A percentile compares a stretch with the other conserved stretches of the same genome.
Conservation (phyloP, 2,888 invertebrate genomes). For the Calephelis perditalis region DNA sequence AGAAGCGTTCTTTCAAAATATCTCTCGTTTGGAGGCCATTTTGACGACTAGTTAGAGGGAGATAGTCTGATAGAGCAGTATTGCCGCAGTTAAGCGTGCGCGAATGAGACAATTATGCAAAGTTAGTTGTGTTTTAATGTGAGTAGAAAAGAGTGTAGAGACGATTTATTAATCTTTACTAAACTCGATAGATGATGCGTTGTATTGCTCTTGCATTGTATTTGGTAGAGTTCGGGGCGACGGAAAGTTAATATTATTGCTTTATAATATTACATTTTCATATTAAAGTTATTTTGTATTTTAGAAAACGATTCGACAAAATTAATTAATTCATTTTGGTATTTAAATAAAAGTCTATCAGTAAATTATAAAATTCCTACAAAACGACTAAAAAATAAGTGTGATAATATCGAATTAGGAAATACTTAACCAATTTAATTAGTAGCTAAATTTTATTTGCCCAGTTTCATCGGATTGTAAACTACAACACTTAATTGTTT, state of each 20-base stretch:
- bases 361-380: too few species aligned
- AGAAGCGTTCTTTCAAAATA: constrained; percentile 75
- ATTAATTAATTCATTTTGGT: too few species aligned
- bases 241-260: not conserved
- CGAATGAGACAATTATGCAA: constrained; percentile 76
- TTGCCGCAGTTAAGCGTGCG: constrained; percentile 56
- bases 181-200: constrained; percentile 27
- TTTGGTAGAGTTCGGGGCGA: constrained; percentile 4
- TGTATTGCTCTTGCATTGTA: constrained; percentile 19
- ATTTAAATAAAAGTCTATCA: too few species aligned
- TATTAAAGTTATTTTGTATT: too few species aligned
- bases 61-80: constrained; percentile 46
- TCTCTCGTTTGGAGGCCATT: constrained; percentile 77
- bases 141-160: constrained; percentile 47
- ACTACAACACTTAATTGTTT: too few species aligned
- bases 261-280: too few species aligned
- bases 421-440: too few species aligned
- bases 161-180: constrained; percentile 28
- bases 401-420: too few species aligned
- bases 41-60: constrained; percentile 69
- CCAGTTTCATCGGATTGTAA: too few species aligned
- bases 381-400: too few species aligned
- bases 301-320: too few species aligned
- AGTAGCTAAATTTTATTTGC: too few species aligned
- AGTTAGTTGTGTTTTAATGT: constrained; percentile 73